These are phyloP conservation scores for Sebastes schlegelii DNA, from an alignment of 2,113 vertebrate species.

Conservation along the genomic window DNA sequence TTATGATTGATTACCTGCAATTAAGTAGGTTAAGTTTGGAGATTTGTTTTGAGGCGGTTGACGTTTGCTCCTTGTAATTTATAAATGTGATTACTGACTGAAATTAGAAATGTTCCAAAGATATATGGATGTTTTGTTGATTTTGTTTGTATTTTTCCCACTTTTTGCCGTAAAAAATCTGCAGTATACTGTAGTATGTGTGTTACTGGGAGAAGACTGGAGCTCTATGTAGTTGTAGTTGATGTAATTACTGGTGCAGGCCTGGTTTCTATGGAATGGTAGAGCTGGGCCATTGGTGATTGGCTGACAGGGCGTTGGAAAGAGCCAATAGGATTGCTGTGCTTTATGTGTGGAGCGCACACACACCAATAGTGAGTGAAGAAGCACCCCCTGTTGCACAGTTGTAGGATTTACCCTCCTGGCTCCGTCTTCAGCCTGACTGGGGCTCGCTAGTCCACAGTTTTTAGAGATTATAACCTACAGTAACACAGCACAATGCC, in stretches of 20 bases:
- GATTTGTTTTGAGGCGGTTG: constrained; percentile 28
- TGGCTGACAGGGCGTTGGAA: constrained; percentile 60
- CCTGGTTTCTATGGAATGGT: constrained; percentile 78
- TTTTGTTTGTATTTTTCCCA: background rate
- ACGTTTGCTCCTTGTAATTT: constrained; percentile 10
- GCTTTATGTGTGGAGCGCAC: constrained; percentile 52
- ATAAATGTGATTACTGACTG: background rate
- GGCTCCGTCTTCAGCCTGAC: constrained; percentile 63
- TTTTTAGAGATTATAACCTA: constrained; percentile 78
- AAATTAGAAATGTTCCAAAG: background rate
- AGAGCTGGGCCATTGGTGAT: constrained; percentile 59
- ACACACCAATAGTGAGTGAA: constrained; percentile 65
- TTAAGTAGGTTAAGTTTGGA: constrained; percentile 39
- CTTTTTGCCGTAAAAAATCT: constrained; percentile 12
- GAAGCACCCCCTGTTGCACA: constrained; percentile 75
- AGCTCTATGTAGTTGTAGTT: constrained; percentile 54
- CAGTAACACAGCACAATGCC: constrained; percentile 56
- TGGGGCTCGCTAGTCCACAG: constrained; percentile 50
- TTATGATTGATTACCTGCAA: constrained; percentile 57
- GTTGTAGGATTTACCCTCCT: constrained; percentile 72
- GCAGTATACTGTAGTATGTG: background rate
- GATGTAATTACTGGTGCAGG: constrained; percentile 69
- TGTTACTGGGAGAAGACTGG: constrained; percentile 55
- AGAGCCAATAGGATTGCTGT: constrained; percentile 70
- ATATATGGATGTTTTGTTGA: background rate